A percentile compares a stretch with the other conserved stretches of the same genome.
Evolutionary conservation across 1,140 invertebrate species (phyloP).

Genomic region (Vollenhovia emeryi): DNA sequence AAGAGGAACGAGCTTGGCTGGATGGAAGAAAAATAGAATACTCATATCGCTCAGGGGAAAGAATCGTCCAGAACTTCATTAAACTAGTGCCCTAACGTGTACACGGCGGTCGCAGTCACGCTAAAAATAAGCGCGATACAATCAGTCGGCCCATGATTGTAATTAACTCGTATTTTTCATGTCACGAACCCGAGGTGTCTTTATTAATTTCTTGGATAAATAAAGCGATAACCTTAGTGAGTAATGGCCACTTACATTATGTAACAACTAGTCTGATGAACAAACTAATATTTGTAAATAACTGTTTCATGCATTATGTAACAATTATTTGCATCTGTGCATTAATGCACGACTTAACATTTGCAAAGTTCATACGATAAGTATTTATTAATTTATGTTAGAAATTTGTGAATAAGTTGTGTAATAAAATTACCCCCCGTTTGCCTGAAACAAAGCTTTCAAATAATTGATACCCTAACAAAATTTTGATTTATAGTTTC

Average conservation of each 20-base stretch:
- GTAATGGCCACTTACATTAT: no score
- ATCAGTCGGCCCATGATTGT: not conserved
- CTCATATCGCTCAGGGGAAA: slow-evolving; percentile 2
- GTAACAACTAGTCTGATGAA: no score
- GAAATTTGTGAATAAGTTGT: not conserved
- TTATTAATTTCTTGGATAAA: not conserved
- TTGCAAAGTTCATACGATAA: not conserved
- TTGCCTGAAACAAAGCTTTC: not conserved
- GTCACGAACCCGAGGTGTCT: not conserved
- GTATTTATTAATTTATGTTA: not conserved
- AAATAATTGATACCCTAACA: not conserved
- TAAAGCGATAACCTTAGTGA: no score
- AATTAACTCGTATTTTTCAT: not conserved
- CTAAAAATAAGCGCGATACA: slow-evolving; percentile 38
- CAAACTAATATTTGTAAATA: no score
- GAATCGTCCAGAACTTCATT: slow-evolving; percentile 44
- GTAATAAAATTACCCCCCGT: not conserved
- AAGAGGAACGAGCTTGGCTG: not conserved
- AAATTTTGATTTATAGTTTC: not conserved
- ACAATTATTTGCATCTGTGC: no score
- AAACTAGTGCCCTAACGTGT: not conserved
- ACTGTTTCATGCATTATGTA: no score
- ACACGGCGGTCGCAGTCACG: not conserved
- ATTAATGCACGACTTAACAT: not conserved
- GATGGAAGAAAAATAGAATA: slow-evolving; percentile 40